These are phyloP conservation scores for Drosophila acutilabella DNA, from an alignment of 2,888 invertebrate genomes.

Conservation along the genomic window DNA sequence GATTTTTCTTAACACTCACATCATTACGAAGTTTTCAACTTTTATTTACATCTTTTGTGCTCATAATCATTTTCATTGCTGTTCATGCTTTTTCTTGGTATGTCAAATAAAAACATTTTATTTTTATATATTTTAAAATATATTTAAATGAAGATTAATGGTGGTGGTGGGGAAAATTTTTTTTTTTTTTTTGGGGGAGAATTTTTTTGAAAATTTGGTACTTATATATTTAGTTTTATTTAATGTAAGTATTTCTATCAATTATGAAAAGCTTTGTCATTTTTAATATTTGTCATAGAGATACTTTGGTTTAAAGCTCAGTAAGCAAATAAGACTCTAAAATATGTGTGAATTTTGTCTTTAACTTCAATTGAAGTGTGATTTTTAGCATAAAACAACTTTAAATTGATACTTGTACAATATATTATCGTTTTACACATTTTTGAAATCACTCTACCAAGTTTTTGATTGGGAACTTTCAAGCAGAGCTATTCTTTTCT, in stretches of 20 bases:
- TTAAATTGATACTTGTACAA: not conserved
- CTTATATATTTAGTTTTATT: too few relatives aligned
- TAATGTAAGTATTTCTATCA: too few relatives aligned
- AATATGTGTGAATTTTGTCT: not conserved
- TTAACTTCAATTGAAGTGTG: not conserved
- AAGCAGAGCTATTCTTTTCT: not conserved
- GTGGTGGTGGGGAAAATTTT: too few relatives aligned
- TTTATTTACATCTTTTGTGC: not conserved
- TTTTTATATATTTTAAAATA: too few relatives aligned
- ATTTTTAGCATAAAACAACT: slow-evolving; percentile 5
- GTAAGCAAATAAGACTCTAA: too few relatives aligned
- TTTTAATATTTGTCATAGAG: too few relatives aligned
- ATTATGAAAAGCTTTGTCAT: too few relatives aligned
- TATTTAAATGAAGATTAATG: too few relatives aligned
- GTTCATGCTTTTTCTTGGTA: not conserved
- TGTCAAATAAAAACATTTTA: too few relatives aligned
- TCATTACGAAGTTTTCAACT: slow-evolving; percentile 1
- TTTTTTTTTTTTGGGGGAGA: too few relatives aligned
- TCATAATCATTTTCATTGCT: not conserved
- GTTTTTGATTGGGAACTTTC: slow-evolving; percentile 12
- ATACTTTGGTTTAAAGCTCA: too few relatives aligned
- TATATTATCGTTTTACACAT: not conserved
- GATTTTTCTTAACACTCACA: not conserved
- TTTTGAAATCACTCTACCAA: not conserved
- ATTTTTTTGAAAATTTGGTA: too few relatives aligned